phyloP scores from a whole-genome alignment of 2,888 invertebrate species.

The Spilosoma lubricipeda region DNA sequence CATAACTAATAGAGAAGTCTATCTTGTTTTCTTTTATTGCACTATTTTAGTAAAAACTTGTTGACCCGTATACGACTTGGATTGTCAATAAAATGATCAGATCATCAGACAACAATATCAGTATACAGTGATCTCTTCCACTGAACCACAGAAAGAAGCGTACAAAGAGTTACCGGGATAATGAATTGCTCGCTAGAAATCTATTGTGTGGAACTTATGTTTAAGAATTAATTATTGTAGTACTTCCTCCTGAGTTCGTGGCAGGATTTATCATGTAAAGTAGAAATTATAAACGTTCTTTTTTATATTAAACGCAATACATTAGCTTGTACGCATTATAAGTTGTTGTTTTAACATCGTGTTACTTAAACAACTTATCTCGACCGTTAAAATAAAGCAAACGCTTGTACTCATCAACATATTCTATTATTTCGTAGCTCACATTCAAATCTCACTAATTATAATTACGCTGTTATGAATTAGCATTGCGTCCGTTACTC shows the following conservation, averaged over 20 bases:
- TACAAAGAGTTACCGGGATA: not conserved
- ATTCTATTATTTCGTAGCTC: constrained; percentile 20
- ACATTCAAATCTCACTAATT: constrained; percentile 30
- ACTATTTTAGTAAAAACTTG: not conserved
- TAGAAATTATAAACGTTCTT: constrained; percentile 1
- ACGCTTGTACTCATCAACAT: constrained; percentile 25
- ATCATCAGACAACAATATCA: not conserved
- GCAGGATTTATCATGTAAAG: not conserved
- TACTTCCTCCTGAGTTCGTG: not conserved
- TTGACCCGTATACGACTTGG: not conserved
- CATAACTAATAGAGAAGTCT: not conserved
- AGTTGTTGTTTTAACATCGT: constrained; percentile 14
- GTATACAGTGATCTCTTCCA: not conserved
- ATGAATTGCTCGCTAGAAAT: not conserved
- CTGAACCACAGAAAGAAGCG: not conserved
- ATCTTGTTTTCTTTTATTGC: not conserved
- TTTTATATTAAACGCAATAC: not conserved
- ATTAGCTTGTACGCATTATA: constrained; percentile 2
- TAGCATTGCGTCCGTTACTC: constrained; percentile 49
- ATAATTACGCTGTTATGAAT: constrained; percentile 40
- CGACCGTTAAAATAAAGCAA: constrained; percentile 14
- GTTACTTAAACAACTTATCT: constrained; percentile 16
- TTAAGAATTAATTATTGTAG: not conserved
- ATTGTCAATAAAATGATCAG: not conserved
- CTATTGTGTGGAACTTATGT: not conserved